Evolutionary conservation across 2,888 invertebrate genomes (phyloP), one percentile per base, ranked within the genome.

Genomic region (Dendrolimus pini): DNA sequence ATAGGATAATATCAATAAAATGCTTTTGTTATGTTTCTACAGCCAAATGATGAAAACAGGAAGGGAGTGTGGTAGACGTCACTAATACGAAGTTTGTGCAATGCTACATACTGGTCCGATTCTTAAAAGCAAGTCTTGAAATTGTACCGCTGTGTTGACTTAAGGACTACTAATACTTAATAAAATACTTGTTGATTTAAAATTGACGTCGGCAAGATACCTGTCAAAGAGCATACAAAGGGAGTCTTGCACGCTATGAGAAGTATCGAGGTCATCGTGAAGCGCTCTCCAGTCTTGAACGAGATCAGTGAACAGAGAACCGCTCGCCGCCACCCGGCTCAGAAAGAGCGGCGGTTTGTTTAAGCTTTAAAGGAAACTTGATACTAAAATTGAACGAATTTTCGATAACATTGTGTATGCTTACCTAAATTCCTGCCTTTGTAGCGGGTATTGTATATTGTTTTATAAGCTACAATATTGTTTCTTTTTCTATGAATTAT

Each of bases 221-320:
- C 75, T 74, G 74, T 70, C 74, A 72, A 67, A 66, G 72, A 72
- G 71, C 70, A 77, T 75, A 47, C 47, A 72, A 78, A 76, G 75
- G 58, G 74, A 71, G 66, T 70, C 67, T 73, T 68, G 62, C 55
- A 53, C 42, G 54, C 12, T 30, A 30, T 47, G 47, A 47, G 47
- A 55, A 62, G 67, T 70, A 77, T 79, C 67, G 74, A 67, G 78
- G 77, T 72, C 78, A 69, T 61, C 60, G 56, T 61, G 59, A 59
- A 80, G 77, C 60, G 66, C 72, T 61, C 78, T 79, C 62, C 54
- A 72, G 66, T 61, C 67, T 62, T 68, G 65, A 70, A 69, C 62
- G 63, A 68, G 69, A 70, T 67, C 47, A 47, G 9, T 47, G 47
- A 47, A 47, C 47, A 47, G 9, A 47, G 6, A 30, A 30, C 30